Evolutionary conservation across 2,113 vertebrate species (phyloP).

Genomic region (Orycteropus afer): DNA sequence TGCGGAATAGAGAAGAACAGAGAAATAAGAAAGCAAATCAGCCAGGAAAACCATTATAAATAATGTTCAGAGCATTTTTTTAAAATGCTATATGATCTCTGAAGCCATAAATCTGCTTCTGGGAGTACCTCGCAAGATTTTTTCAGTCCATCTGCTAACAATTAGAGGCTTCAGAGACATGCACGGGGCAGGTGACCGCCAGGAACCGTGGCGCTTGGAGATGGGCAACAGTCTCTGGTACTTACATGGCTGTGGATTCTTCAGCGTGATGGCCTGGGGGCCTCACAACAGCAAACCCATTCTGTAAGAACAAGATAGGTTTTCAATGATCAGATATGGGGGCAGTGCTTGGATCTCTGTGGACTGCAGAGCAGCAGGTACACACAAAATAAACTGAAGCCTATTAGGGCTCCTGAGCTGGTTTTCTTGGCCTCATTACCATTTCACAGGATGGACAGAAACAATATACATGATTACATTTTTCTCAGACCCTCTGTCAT

Average conservation of each 20-base stretch:
- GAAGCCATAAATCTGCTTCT: conserved; percentile 94
- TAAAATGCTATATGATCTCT: conserved; percentile 93
- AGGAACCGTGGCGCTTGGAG: conserved; percentile 89
- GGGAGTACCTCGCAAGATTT: conserved; percentile 91
- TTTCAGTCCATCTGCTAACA: conserved; percentile 94
- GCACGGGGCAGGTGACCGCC: conserved; percentile 89
- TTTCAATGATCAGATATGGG: conserved; percentile 82
- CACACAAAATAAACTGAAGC: conserved; percentile 54
- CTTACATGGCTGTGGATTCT: conserved; percentile 91
- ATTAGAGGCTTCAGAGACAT: conserved; percentile 92
- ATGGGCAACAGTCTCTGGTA: conserved; percentile 88
- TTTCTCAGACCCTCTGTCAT: conserved; percentile 57
- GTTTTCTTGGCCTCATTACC: conserved; percentile 58
- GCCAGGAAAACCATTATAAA: conserved; percentile 92
- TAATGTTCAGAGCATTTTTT: conserved; percentile 91
- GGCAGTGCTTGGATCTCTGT: conserved; percentile 32
- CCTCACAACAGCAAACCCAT: conserved; percentile 90
- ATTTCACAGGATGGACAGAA: conserved; percentile 72
- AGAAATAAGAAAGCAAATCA: conserved; percentile 90
- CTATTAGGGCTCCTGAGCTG: conserved; percentile 52
- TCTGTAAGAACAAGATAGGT: conserved; percentile 88
- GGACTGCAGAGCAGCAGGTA: conserved; percentile 68
- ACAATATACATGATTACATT: conserved; percentile 65
- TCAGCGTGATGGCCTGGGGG: conserved; percentile 91
- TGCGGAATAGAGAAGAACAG: conserved; percentile 90